These are phyloP conservation scores for Achatina immaculata DNA, from an alignment of 1,140 invertebrate genomes.

Conservation along the genomic window DNA sequence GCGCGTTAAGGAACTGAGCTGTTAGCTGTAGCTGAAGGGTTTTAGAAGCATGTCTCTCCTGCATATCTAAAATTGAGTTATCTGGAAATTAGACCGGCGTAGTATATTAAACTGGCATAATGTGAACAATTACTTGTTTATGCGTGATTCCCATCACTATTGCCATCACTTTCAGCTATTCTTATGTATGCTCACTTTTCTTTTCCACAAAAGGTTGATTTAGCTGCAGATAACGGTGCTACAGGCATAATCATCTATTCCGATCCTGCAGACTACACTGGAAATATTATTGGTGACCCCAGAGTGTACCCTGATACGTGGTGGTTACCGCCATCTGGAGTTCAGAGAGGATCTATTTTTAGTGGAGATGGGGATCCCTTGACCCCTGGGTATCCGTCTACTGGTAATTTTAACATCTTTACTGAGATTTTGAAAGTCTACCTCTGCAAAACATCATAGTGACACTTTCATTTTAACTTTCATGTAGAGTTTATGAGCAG, in stretches of 20 bases:
- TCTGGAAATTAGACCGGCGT: no score
- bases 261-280: constrained; percentile 73
- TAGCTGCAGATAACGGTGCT: constrained; percentile 63
- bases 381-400: constrained; percentile 63
- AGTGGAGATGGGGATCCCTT: constrained; percentile 69
- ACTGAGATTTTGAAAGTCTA: constrained; percentile 4
- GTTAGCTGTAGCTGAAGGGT: no score
- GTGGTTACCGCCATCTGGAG: constrained; percentile 71
- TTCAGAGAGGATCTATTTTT: constrained; percentile 66
- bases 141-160: no score
- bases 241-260: constrained; percentile 72
- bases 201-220: no score
- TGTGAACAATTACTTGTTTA: no score
- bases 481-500: no score
- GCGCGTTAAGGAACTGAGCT: no score
- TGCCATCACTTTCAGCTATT: not conserved
- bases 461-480: no score
- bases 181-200: not conserved
- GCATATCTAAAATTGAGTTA: no score
- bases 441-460: not conserved
- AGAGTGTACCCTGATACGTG: constrained; percentile 70
- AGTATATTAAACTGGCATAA: no score
- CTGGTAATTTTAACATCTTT: constrained; percentile 39
- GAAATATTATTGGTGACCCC: constrained; percentile 24
- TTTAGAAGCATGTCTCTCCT: no score